Percentiles rank a stretch among this genome's conserved stretches.
Conservation (phyloP, 2,797 vertebrate species). For the Acanthis flammea region DNA sequence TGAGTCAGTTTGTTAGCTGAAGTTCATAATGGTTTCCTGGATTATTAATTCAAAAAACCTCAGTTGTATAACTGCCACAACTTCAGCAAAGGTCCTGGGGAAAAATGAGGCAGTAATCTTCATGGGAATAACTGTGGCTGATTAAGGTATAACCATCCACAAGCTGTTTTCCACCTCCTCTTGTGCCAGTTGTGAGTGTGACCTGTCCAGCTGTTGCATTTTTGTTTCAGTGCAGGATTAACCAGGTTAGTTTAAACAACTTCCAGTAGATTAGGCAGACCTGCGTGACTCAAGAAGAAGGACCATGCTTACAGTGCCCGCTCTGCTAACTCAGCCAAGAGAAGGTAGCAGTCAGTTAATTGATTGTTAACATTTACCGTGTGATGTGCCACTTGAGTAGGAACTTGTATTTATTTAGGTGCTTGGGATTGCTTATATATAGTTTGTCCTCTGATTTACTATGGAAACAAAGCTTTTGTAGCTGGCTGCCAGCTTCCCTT, state of each 20-base stretch:
- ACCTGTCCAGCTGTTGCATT: neutral
- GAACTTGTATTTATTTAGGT: neutral
- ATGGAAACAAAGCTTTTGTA: neutral
- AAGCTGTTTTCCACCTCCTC: neutral
- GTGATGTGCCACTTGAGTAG: neutral
- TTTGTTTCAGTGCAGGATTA: conserved; percentile 2
- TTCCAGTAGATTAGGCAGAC: neutral
- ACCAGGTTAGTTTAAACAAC: neutral
- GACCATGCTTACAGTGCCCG: neutral
- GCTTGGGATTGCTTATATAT: neutral
- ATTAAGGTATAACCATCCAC: neutral
- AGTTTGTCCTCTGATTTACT: neutral
- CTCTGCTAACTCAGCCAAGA: neutral
- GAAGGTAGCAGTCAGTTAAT: neutral
- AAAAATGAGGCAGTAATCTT: neutral
- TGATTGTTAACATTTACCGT: neutral
- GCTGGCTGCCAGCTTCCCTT: neutral
- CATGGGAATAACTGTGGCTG: neutral
- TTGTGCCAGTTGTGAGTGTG: neutral
- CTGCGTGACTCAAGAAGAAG: neutral
- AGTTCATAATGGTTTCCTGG: neutral
- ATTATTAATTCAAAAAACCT: neutral
- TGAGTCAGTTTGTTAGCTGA: neutral
- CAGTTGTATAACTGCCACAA: neutral
- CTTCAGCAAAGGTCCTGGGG: neutral